phyloP scores from a whole-genome alignment of 2,797 vertebrate species.

The Dallia pectoralis region DNA sequence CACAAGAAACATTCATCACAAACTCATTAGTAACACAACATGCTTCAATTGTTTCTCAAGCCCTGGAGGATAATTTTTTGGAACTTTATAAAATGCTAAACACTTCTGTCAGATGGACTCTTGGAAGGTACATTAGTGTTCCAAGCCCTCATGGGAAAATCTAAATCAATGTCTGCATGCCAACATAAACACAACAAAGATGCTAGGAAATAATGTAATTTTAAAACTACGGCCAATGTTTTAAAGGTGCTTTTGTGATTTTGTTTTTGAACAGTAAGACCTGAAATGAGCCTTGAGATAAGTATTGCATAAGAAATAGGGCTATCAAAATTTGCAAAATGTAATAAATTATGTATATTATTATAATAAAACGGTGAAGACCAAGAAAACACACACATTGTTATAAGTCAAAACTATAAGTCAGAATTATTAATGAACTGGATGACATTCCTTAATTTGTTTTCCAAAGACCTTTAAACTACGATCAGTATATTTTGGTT shows the following conservation, averaged over 20 bases:
- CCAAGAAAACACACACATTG: background rate
- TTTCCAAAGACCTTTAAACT: background rate
- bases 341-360: too few species aligned
- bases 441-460: background rate
- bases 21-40: conserved; percentile 15
- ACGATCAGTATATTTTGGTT: background rate
- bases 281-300: background rate
- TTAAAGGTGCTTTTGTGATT: background rate
- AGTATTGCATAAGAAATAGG: too few species aligned
- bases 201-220: background rate
- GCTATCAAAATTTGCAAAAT: too few species aligned
- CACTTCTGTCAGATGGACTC: conserved; percentile 1
- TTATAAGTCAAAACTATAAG: background rate
- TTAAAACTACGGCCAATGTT: too few species aligned
- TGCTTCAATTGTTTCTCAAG: conserved; percentile 18
- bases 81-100: conserved; percentile 34
- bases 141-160: background rate
- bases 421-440: background rate
- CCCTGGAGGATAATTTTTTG: conserved; percentile 22
- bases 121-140: background rate
- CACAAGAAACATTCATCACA: conserved; percentile 37
- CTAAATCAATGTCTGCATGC: background rate
- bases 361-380: background rate
- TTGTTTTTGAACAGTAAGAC: background rate
- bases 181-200: background rate